phyloP scores from a whole-genome alignment of 1,140 invertebrate species.

The Vanessa tameamea region DNA sequence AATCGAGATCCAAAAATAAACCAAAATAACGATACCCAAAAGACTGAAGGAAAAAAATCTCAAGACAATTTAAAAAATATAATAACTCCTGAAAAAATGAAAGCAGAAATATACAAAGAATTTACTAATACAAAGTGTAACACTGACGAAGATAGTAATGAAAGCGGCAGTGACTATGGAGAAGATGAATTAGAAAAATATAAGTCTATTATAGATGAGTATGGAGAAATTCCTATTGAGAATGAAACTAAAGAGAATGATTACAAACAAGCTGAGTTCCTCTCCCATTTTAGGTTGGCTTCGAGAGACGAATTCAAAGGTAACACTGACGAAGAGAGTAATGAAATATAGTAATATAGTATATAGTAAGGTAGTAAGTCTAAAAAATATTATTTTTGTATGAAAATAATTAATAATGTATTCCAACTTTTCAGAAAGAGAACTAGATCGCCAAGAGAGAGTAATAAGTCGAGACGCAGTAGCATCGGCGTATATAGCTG shows the following conservation, averaged over 20 bases:
- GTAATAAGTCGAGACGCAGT: constrained; percentile 52
- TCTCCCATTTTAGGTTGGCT: constrained; percentile 65
- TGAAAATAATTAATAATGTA: not conserved
- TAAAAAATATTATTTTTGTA: not conserved
- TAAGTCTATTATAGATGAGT: constrained; percentile 61
- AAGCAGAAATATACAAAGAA: constrained; percentile 69
- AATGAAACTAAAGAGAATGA: constrained; percentile 37
- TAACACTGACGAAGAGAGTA: constrained; percentile 35
- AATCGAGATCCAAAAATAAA: constrained; percentile 53
- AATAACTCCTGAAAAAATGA: constrained; percentile 74
- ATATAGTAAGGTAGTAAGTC: not conserved
- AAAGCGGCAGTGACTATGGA: constrained; percentile 70
- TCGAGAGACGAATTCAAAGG: constrained; percentile 63
- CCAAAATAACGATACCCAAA: constrained; percentile 39
- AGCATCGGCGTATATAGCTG: constrained; percentile 62
- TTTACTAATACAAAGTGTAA: constrained; percentile 54
- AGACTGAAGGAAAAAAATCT: constrained; percentile 53
- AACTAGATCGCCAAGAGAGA: constrained; percentile 60
- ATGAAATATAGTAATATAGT: too few relatives aligned
- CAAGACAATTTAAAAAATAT: constrained; percentile 53
- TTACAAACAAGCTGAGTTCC: constrained; percentile 62
- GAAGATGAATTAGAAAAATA: constrained; percentile 65
- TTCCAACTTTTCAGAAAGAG: constrained; percentile 51
- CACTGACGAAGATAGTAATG: constrained; percentile 48
- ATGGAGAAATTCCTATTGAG: constrained; percentile 26